Conservation (phyloP, 2,888 invertebrate species). For the Aleiodes testaceus region DNA sequence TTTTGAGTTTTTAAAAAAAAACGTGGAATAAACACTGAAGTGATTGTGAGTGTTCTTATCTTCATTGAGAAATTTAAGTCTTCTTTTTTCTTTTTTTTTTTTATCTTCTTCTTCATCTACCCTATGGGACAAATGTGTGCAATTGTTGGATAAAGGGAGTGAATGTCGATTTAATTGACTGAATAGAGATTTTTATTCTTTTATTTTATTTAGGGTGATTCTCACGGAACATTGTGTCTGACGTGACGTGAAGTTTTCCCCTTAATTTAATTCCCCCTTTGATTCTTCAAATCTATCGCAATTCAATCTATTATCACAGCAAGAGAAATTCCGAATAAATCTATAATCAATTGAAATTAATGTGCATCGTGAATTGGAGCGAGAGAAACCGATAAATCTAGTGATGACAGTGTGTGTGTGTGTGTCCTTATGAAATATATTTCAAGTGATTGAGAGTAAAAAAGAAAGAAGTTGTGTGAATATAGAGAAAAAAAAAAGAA, state of each 20-base stretch:
- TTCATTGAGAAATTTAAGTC: neutral
- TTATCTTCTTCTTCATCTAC: neutral
- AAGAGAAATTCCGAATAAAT: too few species aligned
- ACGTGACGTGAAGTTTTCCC: too few species aligned
- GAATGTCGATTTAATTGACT: neutral
- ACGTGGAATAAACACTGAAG: neutral
- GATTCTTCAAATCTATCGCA: too few species aligned
- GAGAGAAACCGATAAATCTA: neutral
- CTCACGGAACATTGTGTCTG: too few species aligned
- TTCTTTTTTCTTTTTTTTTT: neutral
- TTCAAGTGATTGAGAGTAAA: neutral
- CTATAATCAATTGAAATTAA: neutral
- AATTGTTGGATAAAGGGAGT: neutral
- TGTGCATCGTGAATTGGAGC: constrained; percentile 12
- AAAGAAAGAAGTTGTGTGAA: constrained; percentile 10
- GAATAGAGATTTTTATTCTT: neutral
- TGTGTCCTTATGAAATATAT: neutral
- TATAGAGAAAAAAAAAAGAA: neutral
- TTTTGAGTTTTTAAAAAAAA: neutral
- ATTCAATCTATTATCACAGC: too few species aligned
- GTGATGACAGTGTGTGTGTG: constrained; percentile 20
- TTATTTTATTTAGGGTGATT: too few species aligned
- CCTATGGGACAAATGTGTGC: constrained; percentile 1
- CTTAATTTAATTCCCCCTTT: too few species aligned
- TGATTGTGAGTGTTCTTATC: neutral